Evolutionary conservation across 35 echinoderm and acorn worm species (phyloP).

Genomic region (Chiridota heheva): DNA sequence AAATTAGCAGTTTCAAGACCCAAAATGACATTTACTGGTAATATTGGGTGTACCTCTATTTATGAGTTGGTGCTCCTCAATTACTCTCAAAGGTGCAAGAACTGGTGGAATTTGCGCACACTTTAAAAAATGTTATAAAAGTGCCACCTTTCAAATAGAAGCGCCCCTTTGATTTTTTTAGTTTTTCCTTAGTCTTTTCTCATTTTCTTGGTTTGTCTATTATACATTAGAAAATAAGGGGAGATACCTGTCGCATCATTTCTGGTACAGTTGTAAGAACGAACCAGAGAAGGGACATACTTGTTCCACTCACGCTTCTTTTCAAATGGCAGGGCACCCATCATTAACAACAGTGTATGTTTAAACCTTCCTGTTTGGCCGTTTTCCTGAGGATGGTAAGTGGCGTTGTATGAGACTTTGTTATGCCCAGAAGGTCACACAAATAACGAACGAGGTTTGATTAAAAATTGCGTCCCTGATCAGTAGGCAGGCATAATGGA

Average conservation of each 20-base stretch:
- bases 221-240: slow-evolving; percentile 33
- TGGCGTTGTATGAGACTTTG: slow-evolving; percentile 26
- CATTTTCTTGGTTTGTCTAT: too few relatives aligned
- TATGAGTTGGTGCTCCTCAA: too few relatives aligned
- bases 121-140: too few relatives aligned
- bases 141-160: too few relatives aligned
- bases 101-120: too few relatives aligned
- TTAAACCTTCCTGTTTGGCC: slow-evolving; percentile 17
- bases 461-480: background rate
- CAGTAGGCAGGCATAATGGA: background rate
- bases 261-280: slow-evolving; percentile 23
- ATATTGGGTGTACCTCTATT: slow-evolving; percentile 1
- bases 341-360: background rate
- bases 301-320: too few relatives aligned
- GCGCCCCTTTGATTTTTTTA: too few relatives aligned
- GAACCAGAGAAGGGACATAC: background rate
- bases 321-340: background rate
- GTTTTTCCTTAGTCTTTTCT: too few relatives aligned
- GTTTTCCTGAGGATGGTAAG: slow-evolving; percentile 24
- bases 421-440: background rate
- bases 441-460: background rate
- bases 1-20: background rate
- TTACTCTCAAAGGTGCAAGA: too few relatives aligned
- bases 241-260: slow-evolving; percentile 13
- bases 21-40: slow-evolving; percentile 17